Evolutionary conservation across 2,888 invertebrate species (phyloP).

Genomic region (Macropis europaea): DNA sequence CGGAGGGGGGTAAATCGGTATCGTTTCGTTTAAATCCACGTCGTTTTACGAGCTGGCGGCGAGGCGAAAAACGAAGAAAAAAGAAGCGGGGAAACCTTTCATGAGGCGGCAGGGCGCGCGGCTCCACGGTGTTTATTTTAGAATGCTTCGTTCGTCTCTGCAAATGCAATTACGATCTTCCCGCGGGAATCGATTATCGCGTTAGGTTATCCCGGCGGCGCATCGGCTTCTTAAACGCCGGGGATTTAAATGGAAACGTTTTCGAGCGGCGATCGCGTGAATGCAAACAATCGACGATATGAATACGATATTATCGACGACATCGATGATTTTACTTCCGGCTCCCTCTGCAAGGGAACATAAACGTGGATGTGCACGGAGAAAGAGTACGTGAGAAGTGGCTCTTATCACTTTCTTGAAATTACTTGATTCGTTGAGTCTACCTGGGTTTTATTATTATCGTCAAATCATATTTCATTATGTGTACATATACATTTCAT

Average conservation of each 20-base stretch:
- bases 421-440: too few species aligned
- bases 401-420: too few species aligned
- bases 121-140: constrained; percentile 51
- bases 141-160: constrained; percentile 46
- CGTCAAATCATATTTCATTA: too few species aligned
- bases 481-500: too few species aligned
- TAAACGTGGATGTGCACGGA: too few species aligned
- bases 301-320: constrained; percentile 1
- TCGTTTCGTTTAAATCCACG: constrained; percentile 57
- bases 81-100: constrained; percentile 44
- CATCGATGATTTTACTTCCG: background rate
- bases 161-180: constrained; percentile 56
- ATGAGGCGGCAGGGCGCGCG: constrained; percentile 20
- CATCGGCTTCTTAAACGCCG: constrained; percentile 35
- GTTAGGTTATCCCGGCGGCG: constrained; percentile 46
- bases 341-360: background rate
- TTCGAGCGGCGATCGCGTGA: background rate
- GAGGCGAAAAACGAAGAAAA: background rate
- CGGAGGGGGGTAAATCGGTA: constrained; percentile 54
- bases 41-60: constrained; percentile 53
- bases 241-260: constrained; percentile 33
- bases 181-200: constrained; percentile 55
- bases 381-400: too few species aligned
- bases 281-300: background rate
- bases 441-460: too few species aligned